Evolutionary conservation across 1,140 invertebrate species (phyloP), one percentile per base, ranked within the genome.

Genomic region (Neodiprion pinetum): DNA sequence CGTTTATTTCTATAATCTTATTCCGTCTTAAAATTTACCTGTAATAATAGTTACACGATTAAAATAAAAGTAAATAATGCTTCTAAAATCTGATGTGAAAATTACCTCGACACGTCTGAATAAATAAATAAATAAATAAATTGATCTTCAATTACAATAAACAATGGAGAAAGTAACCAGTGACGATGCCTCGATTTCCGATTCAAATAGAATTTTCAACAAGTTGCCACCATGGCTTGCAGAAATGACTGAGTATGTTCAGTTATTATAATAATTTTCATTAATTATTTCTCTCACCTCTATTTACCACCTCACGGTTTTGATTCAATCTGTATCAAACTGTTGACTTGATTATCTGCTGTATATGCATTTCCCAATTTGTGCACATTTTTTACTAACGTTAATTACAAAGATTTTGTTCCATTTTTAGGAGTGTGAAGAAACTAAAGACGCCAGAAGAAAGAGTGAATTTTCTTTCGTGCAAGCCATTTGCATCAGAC

Each of bases 161-260:
- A 67, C 72, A 76, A 67, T 67, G 73, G 77, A 67, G 47, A 77
- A 79, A 77, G 70, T 47, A 67, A 74, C 11, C 21, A 77, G 75
- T 70, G 72, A 79, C 47, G 70, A 80, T 72, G 49, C 61, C 10
- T 74, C 49, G 14, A 49, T 50, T 66, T 69, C 73, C 14, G 28
- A 70, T 48, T 5, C 77, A 65, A 71, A 71, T 61, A 53, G 53
- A 14, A 65, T 69, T 69, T 47, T 70, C 14, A 50, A 66, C 48
- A 78, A 81, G 76, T 65, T 81, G 23, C 82, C 82, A 74, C 73
- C 80, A 40, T 83, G 82, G 82, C 75, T 83, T 10, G 3, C 79
- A 71, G 82, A 83, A 75, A 83, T 83, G 82, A 75, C 78, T 1
- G 78, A 82, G 82, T 83, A 78, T 67, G 77, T 81, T 76, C 10